Conservation (phyloP, 2,113 vertebrate genomes). For the Rhinoptilus africanus region DNA sequence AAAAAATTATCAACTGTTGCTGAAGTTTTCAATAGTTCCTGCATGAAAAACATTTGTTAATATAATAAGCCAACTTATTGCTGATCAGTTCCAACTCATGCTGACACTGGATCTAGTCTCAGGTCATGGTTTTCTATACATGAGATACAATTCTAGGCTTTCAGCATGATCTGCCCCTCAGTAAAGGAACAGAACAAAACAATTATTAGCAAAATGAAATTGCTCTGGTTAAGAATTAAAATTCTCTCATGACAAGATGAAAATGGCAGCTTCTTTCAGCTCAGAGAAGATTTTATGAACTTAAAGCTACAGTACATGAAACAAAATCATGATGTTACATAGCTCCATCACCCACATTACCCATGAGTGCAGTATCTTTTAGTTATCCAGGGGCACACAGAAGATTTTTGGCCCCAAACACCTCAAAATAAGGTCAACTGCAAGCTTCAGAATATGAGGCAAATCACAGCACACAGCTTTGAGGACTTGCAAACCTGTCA, state of each 20-base stretch:
- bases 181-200: background rate
- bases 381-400: background rate
- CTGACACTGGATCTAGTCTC: background rate
- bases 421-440: background rate
- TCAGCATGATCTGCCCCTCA: background rate
- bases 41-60: background rate
- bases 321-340: background rate
- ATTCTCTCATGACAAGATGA: background rate
- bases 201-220: background rate
- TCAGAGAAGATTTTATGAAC: background rate
- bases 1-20: background rate
- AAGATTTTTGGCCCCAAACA: background rate
- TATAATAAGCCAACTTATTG: background rate
- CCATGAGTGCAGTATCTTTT: rapidly evolving
- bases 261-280: background rate
- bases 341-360: background rate
- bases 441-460: background rate
- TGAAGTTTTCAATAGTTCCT: background rate
- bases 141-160: background rate
- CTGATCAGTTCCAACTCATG: background rate
- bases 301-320: background rate
- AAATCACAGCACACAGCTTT: background rate
- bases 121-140: background rate
- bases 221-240: background rate
- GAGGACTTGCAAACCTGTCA: background rate